phyloP scores from a whole-genome alignment of 2,113 vertebrate genomes.

The Halcyon senegalensis region DNA sequence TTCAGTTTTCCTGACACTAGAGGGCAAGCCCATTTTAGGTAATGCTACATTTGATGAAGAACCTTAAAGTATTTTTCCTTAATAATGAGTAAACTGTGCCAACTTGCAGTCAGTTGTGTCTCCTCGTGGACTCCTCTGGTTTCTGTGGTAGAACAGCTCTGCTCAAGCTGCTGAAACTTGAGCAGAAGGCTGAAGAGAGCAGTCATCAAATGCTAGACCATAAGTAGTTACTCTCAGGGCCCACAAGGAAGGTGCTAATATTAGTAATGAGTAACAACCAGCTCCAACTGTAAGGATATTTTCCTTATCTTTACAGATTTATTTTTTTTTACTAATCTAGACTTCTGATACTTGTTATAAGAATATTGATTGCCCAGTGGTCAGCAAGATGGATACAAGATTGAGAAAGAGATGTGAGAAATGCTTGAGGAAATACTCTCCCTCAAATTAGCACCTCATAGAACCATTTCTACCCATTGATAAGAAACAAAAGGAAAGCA shows the following conservation, averaged over 20 bases:
- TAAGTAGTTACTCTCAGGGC: neutral
- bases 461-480: neutral
- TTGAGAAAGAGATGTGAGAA: neutral
- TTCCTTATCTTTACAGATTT: neutral
- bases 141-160: neutral
- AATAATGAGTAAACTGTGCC: neutral
- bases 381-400: neutral
- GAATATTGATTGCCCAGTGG: neutral
- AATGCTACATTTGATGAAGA: neutral
- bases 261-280: neutral
- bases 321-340: neutral
- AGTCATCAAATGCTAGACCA: neutral
- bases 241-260: neutral
- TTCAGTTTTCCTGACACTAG: conserved; percentile 53
- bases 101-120: neutral
- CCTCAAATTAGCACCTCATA: neutral
- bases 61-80: neutral
- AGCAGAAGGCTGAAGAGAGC: neutral
- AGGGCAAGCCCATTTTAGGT: conserved; percentile 59
- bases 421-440: neutral
- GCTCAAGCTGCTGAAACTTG: neutral
- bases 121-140: neutral
- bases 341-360: neutral
- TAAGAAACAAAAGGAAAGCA: neutral
- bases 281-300: neutral